Evolutionary conservation across 2,113 vertebrate genomes (phyloP), one percentile per base, ranked within the genome.

Genomic region (Harpagus bidentatus): DNA sequence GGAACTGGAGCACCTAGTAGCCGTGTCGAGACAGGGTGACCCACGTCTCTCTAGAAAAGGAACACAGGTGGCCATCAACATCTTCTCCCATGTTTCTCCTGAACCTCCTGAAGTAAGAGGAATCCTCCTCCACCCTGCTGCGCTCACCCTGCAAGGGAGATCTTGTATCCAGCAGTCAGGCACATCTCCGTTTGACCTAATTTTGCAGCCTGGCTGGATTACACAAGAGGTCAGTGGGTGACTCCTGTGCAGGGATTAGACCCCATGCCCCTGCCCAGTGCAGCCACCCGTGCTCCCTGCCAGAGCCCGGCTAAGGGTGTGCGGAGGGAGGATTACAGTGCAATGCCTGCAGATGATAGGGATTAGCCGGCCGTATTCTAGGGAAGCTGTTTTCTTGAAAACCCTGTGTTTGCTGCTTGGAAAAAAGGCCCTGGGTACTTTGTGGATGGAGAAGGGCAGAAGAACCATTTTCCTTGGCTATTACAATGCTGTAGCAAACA

Each of bases 181-280:
- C 26, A 45, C 9, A 2, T 66, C 89, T 74, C 42, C 19, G 26
- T 66, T 79, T 89, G 92, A 94, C 92, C 93, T 73, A 16, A 22
- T 96, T 97, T 84, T 52, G 56, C 81, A 88, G 59, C 69, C 79
- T 63, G 89, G 63, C 31, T 82, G 96, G 82, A 80, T 96, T 95
- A 94, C 87, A 88, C 0, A 0, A 29, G 55, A 67, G 93, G 95
- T 96, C 95, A 96, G 67, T 76, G 89, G 90, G 93, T 90, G 84
- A 93, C 22, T 78, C 40, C 67, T 70, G 56, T 72, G 63, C 56
- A 72, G 63, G 93, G 88, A 96, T 97, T 90, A 94, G 80, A 59
- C 29, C 38, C 43, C 1, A 5, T 67, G 28, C 26, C 63, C 65
- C 66, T 93, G 74, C 78, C 67, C 34, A 5, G 45, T 9, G 47